A percentile compares a stretch with the other conserved stretches of the same genome.
phyloP scores from a whole-genome alignment of 2,113 vertebrate genomes.

The Puma concolor region DNA sequence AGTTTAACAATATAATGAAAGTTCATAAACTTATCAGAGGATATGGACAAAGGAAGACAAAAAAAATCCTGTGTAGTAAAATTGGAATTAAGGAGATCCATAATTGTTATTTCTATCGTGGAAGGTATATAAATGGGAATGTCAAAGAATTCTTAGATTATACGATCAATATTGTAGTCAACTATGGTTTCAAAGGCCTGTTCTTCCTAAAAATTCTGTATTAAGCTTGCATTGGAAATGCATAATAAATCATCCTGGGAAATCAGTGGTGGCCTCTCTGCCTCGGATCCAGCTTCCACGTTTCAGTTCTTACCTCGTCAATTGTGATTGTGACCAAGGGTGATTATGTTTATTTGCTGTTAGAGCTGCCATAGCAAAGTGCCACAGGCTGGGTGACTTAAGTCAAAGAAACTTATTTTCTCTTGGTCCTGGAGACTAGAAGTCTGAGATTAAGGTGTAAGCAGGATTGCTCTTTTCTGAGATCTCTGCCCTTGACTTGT shows the following conservation, averaged over 20 bases:
- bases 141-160: not conserved
- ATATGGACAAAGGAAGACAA: not conserved
- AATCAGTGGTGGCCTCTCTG: not conserved
- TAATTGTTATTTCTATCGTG: not conserved
- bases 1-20: not conserved
- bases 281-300: not conserved
- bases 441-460: not conserved
- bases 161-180: not conserved
- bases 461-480: not conserved
- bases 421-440: not conserved
- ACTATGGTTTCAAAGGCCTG: not conserved
- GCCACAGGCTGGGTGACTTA: not conserved
- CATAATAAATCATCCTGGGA: not conserved
- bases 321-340: not conserved
- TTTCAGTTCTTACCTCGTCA: not conserved
- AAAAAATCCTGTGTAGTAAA: not conserved
- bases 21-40: not conserved
- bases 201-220: not conserved
- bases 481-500: not conserved
- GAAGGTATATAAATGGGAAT: not conserved
- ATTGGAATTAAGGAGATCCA: not conserved
- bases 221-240: not conserved
- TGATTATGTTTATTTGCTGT: not conserved
- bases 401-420: not conserved
- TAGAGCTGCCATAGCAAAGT: not conserved